Evolutionary conservation across 2,888 invertebrate genomes (phyloP).

Genomic region (Cosmopolites sordidus): DNA sequence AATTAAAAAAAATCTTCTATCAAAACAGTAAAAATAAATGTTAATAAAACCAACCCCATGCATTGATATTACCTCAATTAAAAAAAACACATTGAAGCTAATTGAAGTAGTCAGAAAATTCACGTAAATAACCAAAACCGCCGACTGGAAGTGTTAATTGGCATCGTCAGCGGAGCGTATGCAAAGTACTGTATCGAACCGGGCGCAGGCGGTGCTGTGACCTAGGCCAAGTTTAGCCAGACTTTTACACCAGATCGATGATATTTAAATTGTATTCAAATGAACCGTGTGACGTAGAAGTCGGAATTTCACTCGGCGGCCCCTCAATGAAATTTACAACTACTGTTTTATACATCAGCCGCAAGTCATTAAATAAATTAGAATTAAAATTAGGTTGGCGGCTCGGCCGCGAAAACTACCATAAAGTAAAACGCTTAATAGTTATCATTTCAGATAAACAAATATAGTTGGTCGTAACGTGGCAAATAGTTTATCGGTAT

Average conservation of each 20-base stretch:
- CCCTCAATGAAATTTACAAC: conserved; percentile 33
- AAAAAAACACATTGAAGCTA: no score
- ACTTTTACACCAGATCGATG: conserved; percentile 35
- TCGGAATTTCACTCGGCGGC: conserved; percentile 33
- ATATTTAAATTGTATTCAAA: conserved; percentile 38
- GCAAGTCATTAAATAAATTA: conserved; percentile 27
- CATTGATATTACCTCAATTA: no score
- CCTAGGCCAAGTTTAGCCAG: conserved; percentile 37
- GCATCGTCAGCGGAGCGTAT: conserved; percentile 2
- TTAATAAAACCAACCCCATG: no score
- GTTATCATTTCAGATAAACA: not conserved
- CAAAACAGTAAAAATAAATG: no score
- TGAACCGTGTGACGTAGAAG: conserved; percentile 35
- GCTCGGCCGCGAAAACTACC: not conserved
- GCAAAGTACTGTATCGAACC: conserved; percentile 12
- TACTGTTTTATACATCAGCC: conserved; percentile 29
- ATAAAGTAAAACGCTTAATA: not conserved
- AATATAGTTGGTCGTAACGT: not conserved
- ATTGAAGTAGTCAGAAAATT: no score
- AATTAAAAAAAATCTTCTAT: no score
- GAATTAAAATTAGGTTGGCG: conserved; percentile 22
- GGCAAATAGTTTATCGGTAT: no score
- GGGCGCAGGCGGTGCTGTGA: conserved; percentile 20
- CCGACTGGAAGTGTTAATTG: no score
- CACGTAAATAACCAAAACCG: no score